Base-by-base conservation (phyloP, 2,113 vertebrate species). In the Globicephala melas region DNA sequence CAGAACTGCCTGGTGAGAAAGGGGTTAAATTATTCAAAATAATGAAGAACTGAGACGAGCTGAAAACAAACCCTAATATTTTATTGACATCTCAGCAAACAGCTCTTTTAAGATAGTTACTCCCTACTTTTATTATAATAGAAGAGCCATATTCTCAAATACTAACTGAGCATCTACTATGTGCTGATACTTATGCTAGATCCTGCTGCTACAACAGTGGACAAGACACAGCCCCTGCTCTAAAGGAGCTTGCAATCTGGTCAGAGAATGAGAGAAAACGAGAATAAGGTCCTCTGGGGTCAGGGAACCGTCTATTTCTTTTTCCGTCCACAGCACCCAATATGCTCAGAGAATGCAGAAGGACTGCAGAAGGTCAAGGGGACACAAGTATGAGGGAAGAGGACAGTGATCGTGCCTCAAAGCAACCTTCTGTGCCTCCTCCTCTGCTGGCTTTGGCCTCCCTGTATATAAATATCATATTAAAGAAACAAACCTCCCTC, bases 1-100 rank as follows among this genome's bases (percentile, higher is more conserved):
- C 17, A 99, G 90, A 89, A 98, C 31, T 63, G 97, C 98, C 99
- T 99, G 98, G 96, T 76, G 93, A 98, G 25, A 96, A 98, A 98
- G 95, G 21, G 15, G 5, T 77, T 33, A 94, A 55, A 55, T 81
- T 55, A n/a, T 38, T 63, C 77, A 36, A 67, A 96, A 84, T 18
- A 21, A 63, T 3, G 14, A 36, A 44, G 92, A 93, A 28, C 36
- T 13, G 7, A 44, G 33, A 4, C 18, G 6, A 14, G 20, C n/a
- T 81, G 44, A 83, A 95, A 90, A 5, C 21, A 83, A 95, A 90
- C 6, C 21, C 50, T 36, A 23, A 9, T 18, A 14, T 44, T 36
- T 68, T 41, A 26, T 53, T 20, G 38, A 6, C 44, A 44, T 36
- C 28, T 82, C 58, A 12, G n/a, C 33, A 31, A 87, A 79, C 3